Evolutionary conservation across 2,113 vertebrate species (phyloP).

Genomic region (Lichenostomus cassidix): DNA sequence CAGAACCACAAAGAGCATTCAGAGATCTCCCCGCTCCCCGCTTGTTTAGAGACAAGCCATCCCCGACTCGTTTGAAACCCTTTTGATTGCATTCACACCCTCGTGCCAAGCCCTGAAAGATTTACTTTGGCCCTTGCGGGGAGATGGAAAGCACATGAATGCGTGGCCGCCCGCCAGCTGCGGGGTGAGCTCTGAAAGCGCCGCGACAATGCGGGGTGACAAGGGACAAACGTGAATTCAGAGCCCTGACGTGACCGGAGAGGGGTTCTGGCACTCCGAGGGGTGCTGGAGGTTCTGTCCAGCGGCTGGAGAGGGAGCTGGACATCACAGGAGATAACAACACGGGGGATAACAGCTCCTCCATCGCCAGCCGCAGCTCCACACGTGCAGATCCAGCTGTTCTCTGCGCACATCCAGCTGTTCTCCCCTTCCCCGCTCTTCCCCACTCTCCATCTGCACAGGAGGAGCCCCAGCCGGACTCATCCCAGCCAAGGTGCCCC

Average conservation of each 20-base stretch:
- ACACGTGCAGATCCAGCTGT: neutral
- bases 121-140: constrained; percentile 56
- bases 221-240: neutral
- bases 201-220: neutral
- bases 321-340: neutral
- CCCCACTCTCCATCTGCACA: neutral
- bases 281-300: neutral
- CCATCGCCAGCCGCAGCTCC: neutral
- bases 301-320: neutral
- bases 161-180: constrained; percentile 46
- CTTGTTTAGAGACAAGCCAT: constrained; percentile 57
- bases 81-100: constrained; percentile 55
- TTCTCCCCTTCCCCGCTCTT: neutral
- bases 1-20: neutral
- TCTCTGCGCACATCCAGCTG: neutral
- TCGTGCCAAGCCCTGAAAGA: constrained; percentile 55
- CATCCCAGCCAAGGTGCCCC: neutral
- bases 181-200: constrained; percentile 33
- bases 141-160: constrained; percentile 49
- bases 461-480: neutral
- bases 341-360: neutral
- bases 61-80: constrained; percentile 43
- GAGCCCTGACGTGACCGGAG: neutral
- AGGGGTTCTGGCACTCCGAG: neutral
- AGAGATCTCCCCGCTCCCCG: constrained; percentile 11